A percentile compares a stretch with the other conserved stretches of the same genome.
Conservation (phyloP, 2,797 vertebrate genomes). For the Cyclopterus lumpus region DNA sequence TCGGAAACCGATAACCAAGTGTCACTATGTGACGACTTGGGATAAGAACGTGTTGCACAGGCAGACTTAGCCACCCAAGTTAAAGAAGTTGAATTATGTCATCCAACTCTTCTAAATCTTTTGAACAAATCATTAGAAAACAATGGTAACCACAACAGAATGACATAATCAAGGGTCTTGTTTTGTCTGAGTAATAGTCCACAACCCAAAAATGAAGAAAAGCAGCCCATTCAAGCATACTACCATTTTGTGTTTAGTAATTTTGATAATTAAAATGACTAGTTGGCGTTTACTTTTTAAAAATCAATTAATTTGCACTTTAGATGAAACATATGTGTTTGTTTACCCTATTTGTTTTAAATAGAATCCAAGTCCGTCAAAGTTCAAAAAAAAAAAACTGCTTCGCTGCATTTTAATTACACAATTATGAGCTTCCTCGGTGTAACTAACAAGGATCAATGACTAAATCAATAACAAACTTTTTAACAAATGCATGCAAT, state of each 20-base stretch:
- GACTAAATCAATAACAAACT: not conserved
- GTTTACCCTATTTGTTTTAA: slow-evolving; percentile 39
- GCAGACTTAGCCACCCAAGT: slow-evolving; percentile 21
- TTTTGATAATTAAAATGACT: no score
- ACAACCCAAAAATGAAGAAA: not conserved
- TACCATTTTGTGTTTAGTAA: no score
- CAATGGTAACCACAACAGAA: not conserved
- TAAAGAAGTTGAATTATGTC: slow-evolving; percentile 19
- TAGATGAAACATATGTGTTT: not conserved
- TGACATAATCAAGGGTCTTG: not conserved
- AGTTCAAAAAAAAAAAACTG: not conserved
- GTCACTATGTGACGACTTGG: no score
- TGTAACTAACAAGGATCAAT: not conserved
- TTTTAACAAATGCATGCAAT: not conserved
- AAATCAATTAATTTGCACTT: not conserved
- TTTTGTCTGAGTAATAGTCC: not conserved
- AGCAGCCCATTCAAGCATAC: not conserved
- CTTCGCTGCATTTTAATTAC: slow-evolving; percentile 8
- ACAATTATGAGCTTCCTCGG: not conserved
- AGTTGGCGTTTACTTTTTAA: not conserved
- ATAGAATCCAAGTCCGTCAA: slow-evolving; percentile 46
- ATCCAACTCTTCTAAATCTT: slow-evolving; percentile 27
- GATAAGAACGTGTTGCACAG: not conserved
- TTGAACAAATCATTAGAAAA: slow-evolving; percentile 27
- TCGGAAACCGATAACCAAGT: no score